phyloP scores from a whole-genome alignment of 2,888 invertebrate species.

The Drosophila silvestris region DNA sequence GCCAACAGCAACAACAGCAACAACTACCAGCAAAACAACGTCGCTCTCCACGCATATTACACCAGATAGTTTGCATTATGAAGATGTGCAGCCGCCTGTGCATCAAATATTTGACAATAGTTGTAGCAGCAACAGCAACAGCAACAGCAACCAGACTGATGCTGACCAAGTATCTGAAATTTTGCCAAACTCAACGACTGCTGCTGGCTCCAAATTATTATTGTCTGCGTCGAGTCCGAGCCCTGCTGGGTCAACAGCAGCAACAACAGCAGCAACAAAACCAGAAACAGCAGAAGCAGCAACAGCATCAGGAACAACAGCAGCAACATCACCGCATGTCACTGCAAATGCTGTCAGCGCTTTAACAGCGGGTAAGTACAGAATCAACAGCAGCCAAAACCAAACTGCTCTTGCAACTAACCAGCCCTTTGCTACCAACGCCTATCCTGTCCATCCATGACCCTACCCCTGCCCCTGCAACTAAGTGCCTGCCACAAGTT shows the following conservation, averaged over 20 bases:
- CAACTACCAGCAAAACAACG: not conserved
- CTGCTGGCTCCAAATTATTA: slow-evolving; percentile 68
- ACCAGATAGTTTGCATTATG: slow-evolving; percentile 79
- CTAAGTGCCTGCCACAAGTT: slow-evolving; percentile 20
- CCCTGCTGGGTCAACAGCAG: slow-evolving; percentile 59
- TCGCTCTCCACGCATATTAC: slow-evolving; percentile 50
- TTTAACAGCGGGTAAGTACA: slow-evolving; percentile 70
- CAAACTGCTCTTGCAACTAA: slow-evolving; percentile 18
- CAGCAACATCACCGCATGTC: slow-evolving; percentile 64
- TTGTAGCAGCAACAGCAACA: slow-evolving; percentile 38
- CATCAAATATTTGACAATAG: slow-evolving; percentile 75
- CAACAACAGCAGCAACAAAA: slow-evolving; percentile 16
- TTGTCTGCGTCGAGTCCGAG: slow-evolving; percentile 57
- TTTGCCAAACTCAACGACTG: slow-evolving; percentile 49
- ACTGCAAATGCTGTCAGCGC: slow-evolving; percentile 60
- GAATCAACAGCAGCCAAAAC: slow-evolving; percentile 32
- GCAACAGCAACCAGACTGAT: slow-evolving; percentile 22
- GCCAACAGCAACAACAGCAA: slow-evolving; percentile 32
- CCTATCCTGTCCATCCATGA: slow-evolving; percentile 1
- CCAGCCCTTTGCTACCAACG: not conserved
- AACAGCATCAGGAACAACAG: slow-evolving; percentile 36
- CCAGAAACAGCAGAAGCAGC: slow-evolving; percentile 42
- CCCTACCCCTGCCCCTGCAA: not conserved
- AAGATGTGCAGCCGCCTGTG: slow-evolving; percentile 69
- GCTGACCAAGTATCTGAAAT: slow-evolving; percentile 53